A percentile compares a stretch with the other conserved stretches of the same genome.
Evolutionary conservation across 2,797 vertebrate genomes (phyloP).

Genomic region (Garrulus glandarius): DNA sequence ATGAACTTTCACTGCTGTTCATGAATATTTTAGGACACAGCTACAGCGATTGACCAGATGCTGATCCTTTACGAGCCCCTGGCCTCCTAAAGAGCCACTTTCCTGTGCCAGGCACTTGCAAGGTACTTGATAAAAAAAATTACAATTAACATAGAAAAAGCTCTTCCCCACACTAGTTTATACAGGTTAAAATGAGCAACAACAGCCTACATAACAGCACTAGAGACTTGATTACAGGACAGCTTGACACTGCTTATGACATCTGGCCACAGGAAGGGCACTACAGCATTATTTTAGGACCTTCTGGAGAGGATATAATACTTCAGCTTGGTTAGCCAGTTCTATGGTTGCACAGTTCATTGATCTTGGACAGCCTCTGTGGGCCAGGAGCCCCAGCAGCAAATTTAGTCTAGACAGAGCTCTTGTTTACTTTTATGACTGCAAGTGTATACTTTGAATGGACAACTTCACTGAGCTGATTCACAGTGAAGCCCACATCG

Average conservation of each 20-base stretch:
- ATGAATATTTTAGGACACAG: not conserved
- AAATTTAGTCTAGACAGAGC: slow-evolving; percentile 2
- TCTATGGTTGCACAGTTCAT: not conserved
- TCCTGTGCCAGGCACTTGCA: not conserved
- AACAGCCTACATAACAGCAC: not conserved
- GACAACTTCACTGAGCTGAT: not conserved
- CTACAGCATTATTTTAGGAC: not conserved
- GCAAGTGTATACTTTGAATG: not conserved
- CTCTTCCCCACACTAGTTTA: not conserved
- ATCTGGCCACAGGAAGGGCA: not conserved
- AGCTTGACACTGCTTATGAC: not conserved
- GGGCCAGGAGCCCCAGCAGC: not conserved
- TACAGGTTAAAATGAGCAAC: not conserved
- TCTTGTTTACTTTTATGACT: not conserved
- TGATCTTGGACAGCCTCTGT: not conserved
- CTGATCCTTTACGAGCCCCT: not conserved
- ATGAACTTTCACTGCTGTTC: not conserved
- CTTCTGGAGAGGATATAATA: not conserved
- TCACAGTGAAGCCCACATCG: not conserved
- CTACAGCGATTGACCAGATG: not conserved
- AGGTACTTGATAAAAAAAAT: not conserved
- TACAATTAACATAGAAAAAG: not conserved
- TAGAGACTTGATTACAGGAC: not conserved
- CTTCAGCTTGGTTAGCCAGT: not conserved
- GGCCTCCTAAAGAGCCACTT: not conserved